phyloP scores from a whole-genome alignment of 2,888 invertebrate species.

The Agonopterix alstromeriana region DNA sequence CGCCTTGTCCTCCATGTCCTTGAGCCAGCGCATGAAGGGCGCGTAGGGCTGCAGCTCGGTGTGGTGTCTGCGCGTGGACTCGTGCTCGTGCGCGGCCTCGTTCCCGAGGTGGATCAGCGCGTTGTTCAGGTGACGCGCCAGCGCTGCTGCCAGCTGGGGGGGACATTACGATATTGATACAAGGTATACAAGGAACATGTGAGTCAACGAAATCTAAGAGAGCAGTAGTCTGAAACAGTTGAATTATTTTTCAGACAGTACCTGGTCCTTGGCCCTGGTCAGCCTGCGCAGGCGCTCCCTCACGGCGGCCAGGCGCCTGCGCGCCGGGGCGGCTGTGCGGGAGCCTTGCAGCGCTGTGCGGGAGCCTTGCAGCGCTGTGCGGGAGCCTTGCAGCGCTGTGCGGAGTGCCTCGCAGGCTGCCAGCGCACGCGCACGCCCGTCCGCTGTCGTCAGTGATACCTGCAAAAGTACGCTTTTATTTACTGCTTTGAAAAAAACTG shows the following conservation, averaged over 20 bases:
- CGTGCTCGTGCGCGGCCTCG: slow-evolving; percentile 49
- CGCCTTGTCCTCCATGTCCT: slow-evolving; percentile 89
- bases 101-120: slow-evolving; percentile 94
- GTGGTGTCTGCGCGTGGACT: slow-evolving; percentile 84
- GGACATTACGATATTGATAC: no score
- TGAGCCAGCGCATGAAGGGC: slow-evolving; percentile 94
- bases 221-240: no score
- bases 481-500: no score
- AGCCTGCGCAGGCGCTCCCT: slow-evolving; percentile 49
- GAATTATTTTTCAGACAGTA: slow-evolving; percentile 6
- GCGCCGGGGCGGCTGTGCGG: slow-evolving; percentile 22
- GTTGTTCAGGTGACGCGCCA: slow-evolving; percentile 95
- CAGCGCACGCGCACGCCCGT: slow-evolving; percentile 48
- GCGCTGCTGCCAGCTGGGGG: slow-evolving; percentile 77
- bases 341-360: slow-evolving; percentile 29
- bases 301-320: slow-evolving; percentile 42
- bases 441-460: slow-evolving; percentile 35
- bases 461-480: slow-evolving; percentile 2
- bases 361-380: slow-evolving; percentile 24
- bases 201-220: no score
- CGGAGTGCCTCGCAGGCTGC: slow-evolving; percentile 35
- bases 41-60: slow-evolving; percentile 91
- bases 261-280: slow-evolving; percentile 41
- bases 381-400: slow-evolving; percentile 27
- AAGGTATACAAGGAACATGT: no score